Percentiles rank a stretch among this genome's conserved stretches.
Evolutionary conservation across 1,140 invertebrate genomes (phyloP).

Genomic region (Contarinia nasturtii): DNA sequence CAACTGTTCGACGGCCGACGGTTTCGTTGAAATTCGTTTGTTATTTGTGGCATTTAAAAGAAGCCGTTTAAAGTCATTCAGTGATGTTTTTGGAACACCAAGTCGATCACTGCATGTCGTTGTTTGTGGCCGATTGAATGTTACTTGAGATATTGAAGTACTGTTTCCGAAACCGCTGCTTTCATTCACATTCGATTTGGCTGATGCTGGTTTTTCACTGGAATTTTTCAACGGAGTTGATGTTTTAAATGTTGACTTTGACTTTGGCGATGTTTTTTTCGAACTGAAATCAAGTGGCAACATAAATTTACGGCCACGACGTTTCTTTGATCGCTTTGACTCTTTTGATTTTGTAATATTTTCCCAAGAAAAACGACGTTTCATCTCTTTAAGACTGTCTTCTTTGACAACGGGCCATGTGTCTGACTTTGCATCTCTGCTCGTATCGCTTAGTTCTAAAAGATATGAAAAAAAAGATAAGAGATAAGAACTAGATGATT

Average conservation of each 20-base stretch:
- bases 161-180: constrained; percentile 1
- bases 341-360: too few relatives aligned
- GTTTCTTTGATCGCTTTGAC: too few relatives aligned
- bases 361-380: too few relatives aligned
- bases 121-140: constrained; percentile 5
- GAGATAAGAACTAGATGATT: too few relatives aligned
- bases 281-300: too few relatives aligned
- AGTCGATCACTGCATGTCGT: constrained; percentile 33
- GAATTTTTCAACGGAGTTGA: constrained; percentile 34
- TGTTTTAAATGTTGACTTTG: constrained; percentile 23
- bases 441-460: too few relatives aligned
- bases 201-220: constrained; percentile 5
- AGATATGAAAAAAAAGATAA: too few relatives aligned
- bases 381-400: too few relatives aligned
- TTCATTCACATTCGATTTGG: too few relatives aligned
- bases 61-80: constrained; percentile 64
- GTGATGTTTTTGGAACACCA: constrained; percentile 43
- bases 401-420: too few relatives aligned
- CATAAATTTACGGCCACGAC: too few relatives aligned
- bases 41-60: constrained; percentile 35
- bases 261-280: neutral
- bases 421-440: too few relatives aligned
- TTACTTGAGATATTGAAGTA: constrained; percentile 9
- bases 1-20: constrained; percentile 66
- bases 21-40: constrained; percentile 27